Base-by-base conservation (phyloP, 2,888 invertebrate species). In the Macaria liturata region DNA sequence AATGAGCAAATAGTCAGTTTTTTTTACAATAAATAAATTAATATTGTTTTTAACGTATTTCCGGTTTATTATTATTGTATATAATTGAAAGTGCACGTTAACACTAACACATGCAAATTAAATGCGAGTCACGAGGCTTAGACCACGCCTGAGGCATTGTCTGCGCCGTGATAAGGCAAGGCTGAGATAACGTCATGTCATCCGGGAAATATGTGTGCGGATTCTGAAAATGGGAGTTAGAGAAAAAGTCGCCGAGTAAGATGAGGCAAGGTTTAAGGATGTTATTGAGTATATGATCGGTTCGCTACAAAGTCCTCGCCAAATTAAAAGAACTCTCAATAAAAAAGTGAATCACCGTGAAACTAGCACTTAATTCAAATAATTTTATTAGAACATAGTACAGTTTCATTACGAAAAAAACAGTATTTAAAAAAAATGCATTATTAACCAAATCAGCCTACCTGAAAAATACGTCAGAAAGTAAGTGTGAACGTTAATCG, bases 101-200 rank as follows among this genome's bases (percentile, higher is more conserved):
- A 5, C 6, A 37, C 45, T 45, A 45, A 51, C 45, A 85, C 84
- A 83, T 80, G 81, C 80, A 80, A 79, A 83, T 86, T 84, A 83
- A 83, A 84, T 82, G 80, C 81, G 56, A 85, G 85, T 89, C 89
- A 88, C 88, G 89, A 87, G 51, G 57, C 34, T 31, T 31, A 42
- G 39, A 70, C 82, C 86, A 84, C 88, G 88, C 89, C 89, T 78
- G 71, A 61, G 70, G 80, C 80, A 84, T 87, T 85, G 87, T 88
- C 81, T 84, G 81, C 81, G 82, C 84, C 83, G 82, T 80, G 83
- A 82, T 81, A 78, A 81, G 76, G 78, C 78, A 76, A 81, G 76
- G 78, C 76, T 80, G 74, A 72, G 74, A 76, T 78, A 76, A 74
- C 68, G 66, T 81, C 81, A 84, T 82, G 80, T 81, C 84, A 84